phyloP scores from a whole-genome alignment of 2,113 vertebrate species.

The Butorides virescens region DNA sequence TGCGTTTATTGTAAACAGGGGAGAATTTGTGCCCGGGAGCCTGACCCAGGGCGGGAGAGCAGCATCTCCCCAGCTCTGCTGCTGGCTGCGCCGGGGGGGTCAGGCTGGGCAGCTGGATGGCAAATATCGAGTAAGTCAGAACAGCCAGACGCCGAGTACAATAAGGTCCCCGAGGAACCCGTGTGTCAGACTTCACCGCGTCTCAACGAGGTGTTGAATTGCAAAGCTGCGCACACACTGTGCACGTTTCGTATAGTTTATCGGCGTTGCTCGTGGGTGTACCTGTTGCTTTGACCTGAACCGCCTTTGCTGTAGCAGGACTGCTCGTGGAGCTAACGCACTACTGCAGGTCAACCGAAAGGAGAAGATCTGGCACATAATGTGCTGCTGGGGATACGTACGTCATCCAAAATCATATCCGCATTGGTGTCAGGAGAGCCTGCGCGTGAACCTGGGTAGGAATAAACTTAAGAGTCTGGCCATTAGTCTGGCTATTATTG shows the following conservation, averaged over 20 bases:
- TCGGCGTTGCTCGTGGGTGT: accelerated
- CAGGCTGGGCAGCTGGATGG: background rate
- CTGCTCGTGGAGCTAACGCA: background rate
- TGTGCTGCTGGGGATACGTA: background rate
- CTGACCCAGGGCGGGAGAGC: background rate
- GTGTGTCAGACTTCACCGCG: background rate
- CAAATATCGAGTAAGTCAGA: background rate
- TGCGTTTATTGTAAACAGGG: background rate
- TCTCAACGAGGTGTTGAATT: background rate
- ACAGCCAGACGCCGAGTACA: background rate
- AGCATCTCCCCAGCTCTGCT: background rate
- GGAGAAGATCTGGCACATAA: background rate
- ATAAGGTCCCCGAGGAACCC: background rate
- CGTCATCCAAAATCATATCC: background rate
- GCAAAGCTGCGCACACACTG: background rate
- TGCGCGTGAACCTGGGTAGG: background rate
- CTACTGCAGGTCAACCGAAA: background rate
- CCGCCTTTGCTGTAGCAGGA: background rate
- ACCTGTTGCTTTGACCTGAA: background rate
- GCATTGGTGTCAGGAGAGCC: accelerated
- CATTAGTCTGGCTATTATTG: background rate
- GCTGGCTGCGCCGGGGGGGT: accelerated
- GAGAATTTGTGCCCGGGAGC: background rate
- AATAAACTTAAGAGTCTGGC: background rate
- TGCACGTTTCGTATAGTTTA: accelerated